Evolutionary conservation across 2,113 vertebrate species (phyloP).

Genomic region (Caranx ignobilis): DNA sequence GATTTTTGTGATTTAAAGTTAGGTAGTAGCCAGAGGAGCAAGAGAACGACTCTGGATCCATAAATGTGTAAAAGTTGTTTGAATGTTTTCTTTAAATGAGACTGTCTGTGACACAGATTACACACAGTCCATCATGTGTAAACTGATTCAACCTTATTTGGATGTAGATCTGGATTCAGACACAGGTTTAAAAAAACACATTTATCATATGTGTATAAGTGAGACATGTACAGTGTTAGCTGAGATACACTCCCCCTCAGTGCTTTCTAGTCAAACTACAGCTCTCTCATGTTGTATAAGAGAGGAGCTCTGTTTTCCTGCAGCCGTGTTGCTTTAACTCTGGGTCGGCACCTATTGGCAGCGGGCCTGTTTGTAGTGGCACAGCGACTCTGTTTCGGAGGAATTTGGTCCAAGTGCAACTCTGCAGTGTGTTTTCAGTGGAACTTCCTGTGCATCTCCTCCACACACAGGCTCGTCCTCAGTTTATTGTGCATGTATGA

Average conservation of each 20-base stretch:
- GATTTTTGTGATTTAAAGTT: neutral
- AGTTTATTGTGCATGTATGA: neutral
- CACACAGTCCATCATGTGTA: no score
- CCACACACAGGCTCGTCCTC: neutral
- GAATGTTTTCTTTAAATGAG: neutral
- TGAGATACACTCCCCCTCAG: neutral
- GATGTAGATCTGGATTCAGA: no score
- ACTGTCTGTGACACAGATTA: neutral
- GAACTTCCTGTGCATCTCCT: constrained; percentile 12
- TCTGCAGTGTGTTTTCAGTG: neutral
- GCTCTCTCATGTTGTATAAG: constrained; percentile 31
- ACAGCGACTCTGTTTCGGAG: constrained; percentile 3
- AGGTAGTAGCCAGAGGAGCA: rapidly evolving
- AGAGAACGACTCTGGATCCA: neutral
- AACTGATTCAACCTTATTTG: no score
- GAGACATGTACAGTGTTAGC: neutral
- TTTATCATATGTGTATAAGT: neutral
- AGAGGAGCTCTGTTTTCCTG: constrained; percentile 46
- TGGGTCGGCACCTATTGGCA: constrained; percentile 47
- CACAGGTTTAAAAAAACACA: no score
- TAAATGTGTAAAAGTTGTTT: neutral
- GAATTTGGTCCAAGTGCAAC: constrained; percentile 13
- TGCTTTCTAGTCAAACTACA: neutral
- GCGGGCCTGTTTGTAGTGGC: constrained; percentile 47
- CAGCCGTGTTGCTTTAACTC: constrained; percentile 62